Conservation (phyloP, 1,140 invertebrate genomes). For the Chironomus tepperi region DNA sequence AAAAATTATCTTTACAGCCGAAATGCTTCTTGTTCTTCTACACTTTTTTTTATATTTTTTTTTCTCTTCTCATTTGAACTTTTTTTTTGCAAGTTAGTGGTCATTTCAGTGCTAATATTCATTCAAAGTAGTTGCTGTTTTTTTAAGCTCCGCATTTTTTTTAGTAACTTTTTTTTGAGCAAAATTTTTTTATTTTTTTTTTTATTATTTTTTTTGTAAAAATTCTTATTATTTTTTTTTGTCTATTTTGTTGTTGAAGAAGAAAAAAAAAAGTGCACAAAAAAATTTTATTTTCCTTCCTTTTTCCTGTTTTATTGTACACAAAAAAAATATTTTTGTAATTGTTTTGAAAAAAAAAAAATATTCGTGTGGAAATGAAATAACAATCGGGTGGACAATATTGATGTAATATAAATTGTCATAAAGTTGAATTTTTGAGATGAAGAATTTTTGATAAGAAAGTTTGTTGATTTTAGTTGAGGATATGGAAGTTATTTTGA, state of each 20-base stretch:
- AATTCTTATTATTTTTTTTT: neutral
- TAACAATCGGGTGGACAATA: too few species aligned
- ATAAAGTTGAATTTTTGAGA: too few species aligned
- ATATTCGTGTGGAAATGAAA: too few species aligned
- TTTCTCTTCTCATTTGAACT: constrained; percentile 19
- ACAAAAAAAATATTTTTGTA: neutral
- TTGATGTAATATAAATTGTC: too few species aligned
- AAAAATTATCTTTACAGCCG: constrained; percentile 16
- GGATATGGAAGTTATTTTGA: too few species aligned
- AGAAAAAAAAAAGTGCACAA: neutral
- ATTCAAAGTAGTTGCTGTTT: constrained; percentile 23
- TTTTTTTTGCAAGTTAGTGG: constrained; percentile 23
- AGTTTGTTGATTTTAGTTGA: too few species aligned
- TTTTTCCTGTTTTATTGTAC: neutral
- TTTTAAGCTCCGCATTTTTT: constrained; percentile 22
- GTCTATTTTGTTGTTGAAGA: neutral
- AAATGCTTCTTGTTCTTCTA: constrained; percentile 21
- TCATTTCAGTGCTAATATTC: constrained; percentile 23
- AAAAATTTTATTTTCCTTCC: neutral
- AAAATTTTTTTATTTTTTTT: constrained; percentile 19
- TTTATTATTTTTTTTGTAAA: neutral
- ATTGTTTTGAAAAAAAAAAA: too few species aligned
- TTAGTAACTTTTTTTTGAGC: neutral
- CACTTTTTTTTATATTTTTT: neutral
- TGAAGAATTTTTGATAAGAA: too few species aligned